A percentile compares a stretch with the other conserved stretches of the same genome.
phyloP scores from a whole-genome alignment of 1,140 invertebrate species.

The Aphaenogaster ashmeadi region DNA sequence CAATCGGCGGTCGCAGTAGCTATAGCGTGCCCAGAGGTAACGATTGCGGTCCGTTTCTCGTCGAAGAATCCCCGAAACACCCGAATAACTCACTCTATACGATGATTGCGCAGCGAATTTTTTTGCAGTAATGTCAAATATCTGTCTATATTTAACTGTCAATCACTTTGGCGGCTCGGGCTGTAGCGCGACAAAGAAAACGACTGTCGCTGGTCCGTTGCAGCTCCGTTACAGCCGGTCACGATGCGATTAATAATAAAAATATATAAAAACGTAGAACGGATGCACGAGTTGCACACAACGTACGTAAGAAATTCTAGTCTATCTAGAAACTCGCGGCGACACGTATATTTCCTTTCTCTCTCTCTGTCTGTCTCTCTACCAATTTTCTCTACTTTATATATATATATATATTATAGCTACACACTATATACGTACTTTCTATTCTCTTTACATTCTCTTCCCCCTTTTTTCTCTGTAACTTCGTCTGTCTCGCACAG shows the following conservation, averaged over 20 bases:
- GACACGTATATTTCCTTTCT: conserved; percentile 66
- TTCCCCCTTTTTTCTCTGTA: conserved; percentile 61
- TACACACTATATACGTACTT: conserved; percentile 53
- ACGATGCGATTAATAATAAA: conserved; percentile 20
- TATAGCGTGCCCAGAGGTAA: conserved; percentile 3
- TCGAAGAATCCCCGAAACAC: conserved; percentile 49
- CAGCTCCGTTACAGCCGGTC: conserved; percentile 49
- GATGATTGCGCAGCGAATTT: conserved; percentile 56
- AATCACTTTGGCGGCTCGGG: conserved; percentile 38
- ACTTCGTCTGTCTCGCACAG: conserved; percentile 58
- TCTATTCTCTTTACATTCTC: conserved; percentile 57
- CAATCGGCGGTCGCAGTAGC: conserved; percentile 1
- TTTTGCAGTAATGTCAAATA: conserved; percentile 35
- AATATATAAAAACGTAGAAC: conserved; percentile 7
- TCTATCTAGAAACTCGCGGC: conserved; percentile 36
- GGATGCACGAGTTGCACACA: conserved; percentile 52
- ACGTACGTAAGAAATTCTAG: conserved; percentile 24
- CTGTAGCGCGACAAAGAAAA: conserved; percentile 46
- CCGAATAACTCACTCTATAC: conserved; percentile 38
- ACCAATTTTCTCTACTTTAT: conserved; percentile 45
- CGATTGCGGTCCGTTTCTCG: conserved; percentile 52
- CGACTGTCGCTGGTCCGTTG: conserved; percentile 47
- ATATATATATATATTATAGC: conserved; percentile 50
- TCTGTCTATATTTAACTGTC: conserved; percentile 18
- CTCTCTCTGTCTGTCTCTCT: conserved; percentile 67